phyloP scores from a whole-genome alignment of 2,113 vertebrate genomes.

The Nothocercus nigrocapillus region DNA sequence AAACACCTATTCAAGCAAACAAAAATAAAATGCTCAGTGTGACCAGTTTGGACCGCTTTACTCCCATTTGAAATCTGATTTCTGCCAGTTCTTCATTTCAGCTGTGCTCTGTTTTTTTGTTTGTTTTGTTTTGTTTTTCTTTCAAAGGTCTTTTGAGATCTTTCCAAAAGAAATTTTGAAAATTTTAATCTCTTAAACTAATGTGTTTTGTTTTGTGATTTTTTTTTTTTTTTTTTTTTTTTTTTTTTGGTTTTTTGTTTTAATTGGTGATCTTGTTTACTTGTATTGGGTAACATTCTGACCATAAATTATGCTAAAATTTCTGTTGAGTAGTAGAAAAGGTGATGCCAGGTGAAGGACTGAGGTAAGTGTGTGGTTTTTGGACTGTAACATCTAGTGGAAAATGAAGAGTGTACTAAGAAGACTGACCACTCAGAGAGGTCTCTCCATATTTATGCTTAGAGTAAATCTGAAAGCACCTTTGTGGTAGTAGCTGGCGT shows the following conservation, averaged over 20 bases:
- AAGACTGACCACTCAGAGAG: background rate
- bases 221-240: too few relatives aligned
- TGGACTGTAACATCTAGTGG: background rate
- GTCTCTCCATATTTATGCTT: background rate
- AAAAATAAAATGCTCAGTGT: background rate
- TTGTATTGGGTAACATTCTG: background rate
- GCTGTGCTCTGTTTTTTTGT: background rate
- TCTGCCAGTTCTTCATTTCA: background rate
- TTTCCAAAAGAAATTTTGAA: background rate
- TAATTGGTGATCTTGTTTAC: background rate
- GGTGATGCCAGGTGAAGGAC: background rate
- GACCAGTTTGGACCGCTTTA: background rate
- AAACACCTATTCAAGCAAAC: background rate
- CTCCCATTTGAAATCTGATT: background rate
- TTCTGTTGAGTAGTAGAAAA: accelerated
- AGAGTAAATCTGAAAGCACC: background rate
- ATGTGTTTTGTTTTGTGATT: too few relatives aligned
- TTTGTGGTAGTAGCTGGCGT: background rate
- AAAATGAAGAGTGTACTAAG: background rate
- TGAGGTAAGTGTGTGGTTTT: background rate
- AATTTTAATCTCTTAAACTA: background rate
- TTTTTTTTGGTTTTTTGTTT: too few relatives aligned
- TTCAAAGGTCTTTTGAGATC: background rate
- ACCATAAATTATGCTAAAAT: background rate
- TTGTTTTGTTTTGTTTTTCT: background rate